Evolutionary conservation across 2,888 invertebrate species (phyloP), one percentile per base, ranked within the genome.

Genomic region (Cryptocheilus praepositus): DNA sequence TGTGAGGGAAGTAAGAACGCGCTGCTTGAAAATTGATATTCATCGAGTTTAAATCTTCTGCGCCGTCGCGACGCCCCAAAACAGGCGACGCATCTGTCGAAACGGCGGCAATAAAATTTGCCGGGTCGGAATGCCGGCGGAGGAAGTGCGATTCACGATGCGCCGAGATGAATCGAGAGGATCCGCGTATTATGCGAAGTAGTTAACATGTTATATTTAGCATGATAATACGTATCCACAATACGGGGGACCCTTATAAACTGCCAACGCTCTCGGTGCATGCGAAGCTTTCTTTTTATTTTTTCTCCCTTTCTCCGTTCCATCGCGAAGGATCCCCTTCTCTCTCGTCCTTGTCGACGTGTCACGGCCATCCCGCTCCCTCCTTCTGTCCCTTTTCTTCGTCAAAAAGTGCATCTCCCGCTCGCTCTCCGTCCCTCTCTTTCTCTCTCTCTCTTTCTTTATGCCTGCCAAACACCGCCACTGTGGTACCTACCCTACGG

Each of bases 151-250:
- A 79, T 78, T 79, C 79, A 71, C 61, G 73, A 71, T 57, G 43
- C 51, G 18, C 18, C 56, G 53, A 22, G 53, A 36, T 59, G 71
- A 71, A 74, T 69, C 77, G 73, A 77, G 77, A 78, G 77, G 71
- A 77, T 77, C 77, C 70, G 65, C 61, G 67, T 71, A 79, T 87
- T 86, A 85, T 89, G 95, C 95, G 89, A 95, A 93, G 89, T 94
- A 94, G 91, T 96, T 89, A 89, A 89, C 88, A 88, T 89, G 88
- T 89, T 88, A 87, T 87, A 88, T 88, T 89, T 89, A 88, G 88
- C 88, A 89, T 88, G 88, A 88, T 88, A 89, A 89, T 87, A 81
- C 86, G 82, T 73, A 89, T 82, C 83, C 80, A 88, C 88, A 87
- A 88, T 83, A 81, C 84, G 57, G 72, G 77, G 80, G 81, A 86